Conservation (phyloP, 2,113 vertebrate species). For the Python bivittatus region DNA sequence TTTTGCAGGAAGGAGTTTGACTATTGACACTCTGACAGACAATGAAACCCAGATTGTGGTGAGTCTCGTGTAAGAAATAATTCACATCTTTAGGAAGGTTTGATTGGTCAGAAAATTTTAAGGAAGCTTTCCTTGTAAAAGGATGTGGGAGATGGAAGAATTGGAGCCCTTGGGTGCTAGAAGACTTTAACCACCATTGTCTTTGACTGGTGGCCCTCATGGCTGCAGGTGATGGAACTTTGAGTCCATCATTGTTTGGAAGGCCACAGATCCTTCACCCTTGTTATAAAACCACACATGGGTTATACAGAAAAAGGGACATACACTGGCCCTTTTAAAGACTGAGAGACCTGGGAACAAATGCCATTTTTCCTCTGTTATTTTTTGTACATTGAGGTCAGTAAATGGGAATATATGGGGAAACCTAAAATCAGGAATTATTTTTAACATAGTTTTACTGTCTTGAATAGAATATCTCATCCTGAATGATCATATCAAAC, state of each 20-base stretch:
- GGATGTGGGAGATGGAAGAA: neutral
- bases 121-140: neutral
- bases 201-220: neutral
- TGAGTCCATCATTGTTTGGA: neutral
- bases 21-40: slow-evolving; percentile 81
- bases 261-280: neutral
- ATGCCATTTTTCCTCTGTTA: neutral
- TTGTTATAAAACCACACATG: neutral
- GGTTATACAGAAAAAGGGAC: neutral
- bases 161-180: neutral
- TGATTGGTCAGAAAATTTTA: neutral
- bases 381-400: neutral
- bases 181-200: neutral
- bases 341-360: neutral
- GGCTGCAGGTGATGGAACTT: neutral
- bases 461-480: neutral
- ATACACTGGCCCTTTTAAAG: neutral
- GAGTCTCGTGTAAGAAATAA: slow-evolving; percentile 55
- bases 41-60: slow-evolving; percentile 85
- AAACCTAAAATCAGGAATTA: neutral
- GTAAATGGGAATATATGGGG: neutral
- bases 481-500: neutral
- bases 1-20: slow-evolving; percentile 75
- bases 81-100: neutral
- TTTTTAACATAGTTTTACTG: neutral